Evolutionary conservation across 2,113 vertebrate species (phyloP), one percentile per base, ranked within the genome.

Genomic region (Butastur rufipennis): DNA sequence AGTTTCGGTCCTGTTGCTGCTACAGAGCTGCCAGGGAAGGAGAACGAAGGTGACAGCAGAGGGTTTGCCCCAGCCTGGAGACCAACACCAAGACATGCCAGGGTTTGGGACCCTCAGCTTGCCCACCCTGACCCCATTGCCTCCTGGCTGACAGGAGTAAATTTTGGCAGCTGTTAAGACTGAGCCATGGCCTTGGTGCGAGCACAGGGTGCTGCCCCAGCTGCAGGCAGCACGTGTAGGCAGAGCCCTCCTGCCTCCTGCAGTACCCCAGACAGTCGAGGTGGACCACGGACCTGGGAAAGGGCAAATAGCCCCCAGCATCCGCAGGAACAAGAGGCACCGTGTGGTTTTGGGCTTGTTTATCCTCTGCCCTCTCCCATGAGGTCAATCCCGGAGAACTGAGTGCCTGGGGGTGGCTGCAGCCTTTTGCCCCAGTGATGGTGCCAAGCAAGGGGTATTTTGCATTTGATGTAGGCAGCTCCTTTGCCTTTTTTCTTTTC

Each of bases 181-280:
- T 32, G 31, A 36, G 61, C 8, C 8, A 7, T 2, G 10, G n/a
- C 50, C 21, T n/a, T 36, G 59, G 12, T 32, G 52, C 8, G 53
- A 42, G 47, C 0, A 0, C 12, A 8, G 40, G 13, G 6, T 23
- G 43, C 7, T 38, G 25, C 25, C 50, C 9, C 16, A 11, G 34
- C 48, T 16, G 32, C 16, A 50, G 58, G 38, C 43, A 78, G 31
- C 5, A 4, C 3, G n/a, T 1, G 17, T 23, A 40, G 45, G 52
- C 47, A 62, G n/a, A 62, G 58, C 40, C 55, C 36, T 45, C 47
- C 26, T 13, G 31, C 61, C 48, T 40, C 38, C 40, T 70, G 48
- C 1, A 3, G 20, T n/a, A 45, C 27, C 27, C 40, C 10, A 10
- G 43, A 3, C 2, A 11, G 15, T 38, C 23, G 9, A 70, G 14